Percentiles rank a stretch among this genome's conserved stretches.
phyloP scores from a whole-genome alignment of 2,888 invertebrate genomes.

The Selenia dentaria region DNA sequence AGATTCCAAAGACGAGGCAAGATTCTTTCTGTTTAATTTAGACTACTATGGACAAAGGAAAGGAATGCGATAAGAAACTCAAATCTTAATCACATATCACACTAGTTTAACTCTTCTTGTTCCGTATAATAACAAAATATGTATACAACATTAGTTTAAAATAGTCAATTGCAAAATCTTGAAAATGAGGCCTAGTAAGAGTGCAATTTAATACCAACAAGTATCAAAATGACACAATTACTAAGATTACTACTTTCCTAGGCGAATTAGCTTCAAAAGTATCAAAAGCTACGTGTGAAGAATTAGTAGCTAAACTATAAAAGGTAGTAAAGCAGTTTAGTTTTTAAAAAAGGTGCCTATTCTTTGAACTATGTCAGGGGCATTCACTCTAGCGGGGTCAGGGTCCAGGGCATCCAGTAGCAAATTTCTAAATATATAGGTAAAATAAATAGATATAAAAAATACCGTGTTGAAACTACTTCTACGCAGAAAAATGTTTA shows the following conservation, averaged over 20 bases:
- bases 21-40: too few relatives aligned
- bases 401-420: constrained; percentile 80
- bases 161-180: too few relatives aligned
- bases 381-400: constrained; percentile 79
- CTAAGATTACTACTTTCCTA: constrained; percentile 4
- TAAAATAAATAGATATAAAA: constrained; percentile 52
- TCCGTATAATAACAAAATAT: too few relatives aligned
- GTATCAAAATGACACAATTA: constrained; percentile 5
- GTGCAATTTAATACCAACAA: neutral
- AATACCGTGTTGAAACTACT: constrained; percentile 71
- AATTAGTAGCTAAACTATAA: constrained; percentile 36
- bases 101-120: too few relatives aligned
- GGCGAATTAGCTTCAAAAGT: constrained; percentile 18
- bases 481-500: constrained; percentile 56
- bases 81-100: too few relatives aligned
- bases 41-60: too few relatives aligned
- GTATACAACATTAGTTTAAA: too few relatives aligned
- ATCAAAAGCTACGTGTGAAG: constrained; percentile 35
- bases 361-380: constrained; percentile 66
- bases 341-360: constrained; percentile 64
- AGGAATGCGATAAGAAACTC: too few relatives aligned
- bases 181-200: constrained; percentile 10
- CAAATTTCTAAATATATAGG: constrained; percentile 66
- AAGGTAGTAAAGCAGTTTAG: constrained; percentile 65
- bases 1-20: too few relatives aligned